Base-by-base conservation (phyloP, 2,888 invertebrate genomes). In the Tuta absoluta region DNA sequence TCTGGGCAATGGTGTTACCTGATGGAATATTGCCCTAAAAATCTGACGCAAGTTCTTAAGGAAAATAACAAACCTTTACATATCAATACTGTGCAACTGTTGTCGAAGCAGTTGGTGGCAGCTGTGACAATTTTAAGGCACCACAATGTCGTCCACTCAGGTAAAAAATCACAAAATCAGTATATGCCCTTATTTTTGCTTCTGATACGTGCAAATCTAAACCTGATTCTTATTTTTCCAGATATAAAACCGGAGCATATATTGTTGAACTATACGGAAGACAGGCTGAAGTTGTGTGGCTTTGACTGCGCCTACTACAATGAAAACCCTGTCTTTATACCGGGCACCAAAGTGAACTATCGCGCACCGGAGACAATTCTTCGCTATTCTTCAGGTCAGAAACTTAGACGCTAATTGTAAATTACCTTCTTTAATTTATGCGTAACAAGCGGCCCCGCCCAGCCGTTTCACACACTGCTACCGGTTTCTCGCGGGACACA, bases 171-270 rank as follows among this genome's bases (percentile, higher is more conserved):
- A 21, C 17, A 45, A 2, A 1, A 17, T n/a, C 45, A 45, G 19
- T 11, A 12, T 49, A 0, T 11, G 17, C 49, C 17, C 4, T 45
- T 14, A 45, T n/a, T 45, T 45, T 49, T 1, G 17, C 19, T 2
- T 49, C 17, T 49, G 45, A n/a, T 45, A 33, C 41, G 11, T 41
- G 41, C 14, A 41, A n/a, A 41, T n/a, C 3, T 41, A 3, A 3
- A 41, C n/a, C 41, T 41, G 1, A 41, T 41, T n/a, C 19, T 23
- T 37, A 33, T 5, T 45, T 23, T 82, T 82, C 45, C 80, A 89
- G 89, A 86, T 69, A 86, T 89, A 70, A 82, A 79, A 69, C 87
- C 87, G 1, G 41, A 51, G 1, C 89, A 89, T 67, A 81, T 89
- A 28, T 73, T 89, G 14, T 41, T 89, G 7, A 79, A 84, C 64